phyloP scores from a whole-genome alignment of 2,797 vertebrate species.

The Lepus oiostolus region DNA sequence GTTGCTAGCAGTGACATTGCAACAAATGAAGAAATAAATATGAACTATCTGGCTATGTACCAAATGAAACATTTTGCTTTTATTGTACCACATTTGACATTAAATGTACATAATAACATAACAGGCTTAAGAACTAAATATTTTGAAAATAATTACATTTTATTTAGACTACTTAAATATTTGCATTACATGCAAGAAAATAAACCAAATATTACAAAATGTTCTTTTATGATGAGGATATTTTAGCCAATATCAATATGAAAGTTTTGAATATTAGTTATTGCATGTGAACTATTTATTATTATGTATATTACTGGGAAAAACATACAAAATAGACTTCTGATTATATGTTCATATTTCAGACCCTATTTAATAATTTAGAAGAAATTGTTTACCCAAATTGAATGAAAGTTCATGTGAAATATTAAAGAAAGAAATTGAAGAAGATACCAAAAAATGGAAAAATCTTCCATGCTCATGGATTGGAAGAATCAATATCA shows the following conservation, averaged over 20 bases:
- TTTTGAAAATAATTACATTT: slow-evolving; percentile 20
- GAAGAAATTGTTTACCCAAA: neutral
- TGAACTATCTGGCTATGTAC: neutral
- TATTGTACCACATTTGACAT: neutral
- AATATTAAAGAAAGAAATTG: too few species aligned
- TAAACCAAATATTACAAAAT: neutral
- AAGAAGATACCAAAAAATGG: too few species aligned
- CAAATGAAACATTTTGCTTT: neutral
- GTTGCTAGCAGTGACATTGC: neutral
- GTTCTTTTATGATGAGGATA: neutral
- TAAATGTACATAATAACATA: neutral
- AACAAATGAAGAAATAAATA: neutral
- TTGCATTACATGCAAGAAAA: neutral
- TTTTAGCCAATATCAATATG: neutral
- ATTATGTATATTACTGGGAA: neutral
- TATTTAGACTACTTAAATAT: neutral
- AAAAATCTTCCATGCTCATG: too few species aligned
- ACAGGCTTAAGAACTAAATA: neutral
- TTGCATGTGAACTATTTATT: neutral
- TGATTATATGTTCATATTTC: neutral
- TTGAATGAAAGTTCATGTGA: neutral
- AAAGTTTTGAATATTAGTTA: neutral
- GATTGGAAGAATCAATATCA: too few species aligned
- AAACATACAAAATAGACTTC: neutral
- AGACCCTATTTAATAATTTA: neutral